Evolutionary conservation across 2,113 vertebrate species (phyloP), one percentile per base, ranked within the genome.

Genomic region (Ptilorrhoa leucosticta): DNA sequence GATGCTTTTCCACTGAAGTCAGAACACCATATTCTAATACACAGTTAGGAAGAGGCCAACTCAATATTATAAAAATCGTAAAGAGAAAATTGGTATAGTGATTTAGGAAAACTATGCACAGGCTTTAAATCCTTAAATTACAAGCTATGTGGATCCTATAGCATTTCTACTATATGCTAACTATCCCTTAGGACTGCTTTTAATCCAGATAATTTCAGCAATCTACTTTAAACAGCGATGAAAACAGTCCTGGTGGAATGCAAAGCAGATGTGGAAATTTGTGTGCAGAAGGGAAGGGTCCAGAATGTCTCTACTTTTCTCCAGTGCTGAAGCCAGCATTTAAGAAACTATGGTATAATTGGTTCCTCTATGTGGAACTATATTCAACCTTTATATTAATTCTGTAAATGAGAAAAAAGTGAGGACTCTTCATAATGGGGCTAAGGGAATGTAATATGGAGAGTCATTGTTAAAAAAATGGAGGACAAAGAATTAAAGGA

Each of bases 191-290:
- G 39, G 81, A 87, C 54, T 78, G 27, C 39, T 83, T 94, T 89
- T 89, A 93, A 89, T 93, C 33, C 81, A 96, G 42, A 66, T 84
- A 27, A 73, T 91, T 96, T 91, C 64, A 91, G 51, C 0, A 1
- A 87, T 95, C 64, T 87, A 39, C 39, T 93, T 93, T 60, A 66
- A 72, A 68, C 26, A 82, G 47, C 51, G 82, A 70, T 33, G 30
- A n/a, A 94, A 94, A 76, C 53, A 72, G 8, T 42, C 54, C n/a
- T 83, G 26, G 33, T 23, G 16, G 33, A 64, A 94, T 93, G 33
- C 39, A 87, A 95, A 94, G 81, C 80, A 95, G 80, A 95, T 96
- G 93, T 87, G 54, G 31, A 81, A 77, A 73, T 53, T 71, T 6
- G 1, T 73, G 50, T 50, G 60, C 50, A 87, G 58, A 89, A 57